Conservation (phyloP, 2,888 invertebrate genomes). For the Oasisia sp. region DNA sequence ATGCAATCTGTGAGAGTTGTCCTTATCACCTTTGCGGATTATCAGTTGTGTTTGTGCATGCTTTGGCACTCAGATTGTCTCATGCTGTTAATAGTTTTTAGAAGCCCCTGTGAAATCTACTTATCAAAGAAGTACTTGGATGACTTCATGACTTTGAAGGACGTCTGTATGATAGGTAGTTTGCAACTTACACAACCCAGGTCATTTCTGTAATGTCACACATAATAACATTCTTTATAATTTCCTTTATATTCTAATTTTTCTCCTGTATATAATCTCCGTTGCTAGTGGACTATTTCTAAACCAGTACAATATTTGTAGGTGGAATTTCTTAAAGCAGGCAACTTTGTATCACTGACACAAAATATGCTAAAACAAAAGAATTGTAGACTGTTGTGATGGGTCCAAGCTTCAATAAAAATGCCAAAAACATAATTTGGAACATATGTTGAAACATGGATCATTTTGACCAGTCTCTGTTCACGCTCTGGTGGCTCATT, state of each 20-base stretch:
- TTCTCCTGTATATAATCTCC: background rate
- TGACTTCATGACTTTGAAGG: background rate
- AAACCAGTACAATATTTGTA: background rate
- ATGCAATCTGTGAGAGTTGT: background rate
- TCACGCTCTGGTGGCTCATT: no score
- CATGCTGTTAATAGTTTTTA: background rate
- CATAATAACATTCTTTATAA: background rate
- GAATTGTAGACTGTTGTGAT: background rate
- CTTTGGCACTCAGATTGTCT: background rate
- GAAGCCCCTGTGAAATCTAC: background rate
- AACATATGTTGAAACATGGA: no score
- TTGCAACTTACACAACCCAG: background rate
- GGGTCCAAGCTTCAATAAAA: no score
- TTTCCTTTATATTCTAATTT: background rate
- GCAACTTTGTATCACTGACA: background rate
- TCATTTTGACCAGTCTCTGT: no score
- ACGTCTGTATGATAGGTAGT: background rate
- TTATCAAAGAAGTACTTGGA: background rate
- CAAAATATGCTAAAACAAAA: background rate
- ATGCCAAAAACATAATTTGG: no score
- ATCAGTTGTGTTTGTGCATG: background rate
- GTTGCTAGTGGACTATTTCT: background rate
- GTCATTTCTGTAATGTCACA: slow-evolving; percentile 5
- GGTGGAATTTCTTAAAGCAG: background rate
- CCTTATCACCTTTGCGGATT: background rate